Percentiles rank a stretch among this genome's conserved stretches.
Conservation (phyloP, 2,888 invertebrate species). For the Campoplex nolae region DNA sequence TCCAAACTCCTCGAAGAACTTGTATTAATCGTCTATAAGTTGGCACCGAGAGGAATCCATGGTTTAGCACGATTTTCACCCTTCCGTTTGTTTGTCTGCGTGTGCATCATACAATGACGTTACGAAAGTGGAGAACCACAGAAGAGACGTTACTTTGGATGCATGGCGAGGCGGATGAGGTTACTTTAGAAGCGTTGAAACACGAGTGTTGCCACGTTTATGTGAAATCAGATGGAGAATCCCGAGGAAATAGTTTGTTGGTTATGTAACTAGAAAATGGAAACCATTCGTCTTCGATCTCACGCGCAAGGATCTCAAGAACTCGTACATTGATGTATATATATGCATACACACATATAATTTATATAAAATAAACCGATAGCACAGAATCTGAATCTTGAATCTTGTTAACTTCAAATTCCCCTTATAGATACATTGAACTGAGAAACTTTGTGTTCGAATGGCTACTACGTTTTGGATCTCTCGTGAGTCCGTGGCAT, state of each 20-base stretch:
- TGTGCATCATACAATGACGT: slow-evolving; percentile 6
- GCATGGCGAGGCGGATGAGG: background rate
- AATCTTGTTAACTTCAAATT: slow-evolving; percentile 43
- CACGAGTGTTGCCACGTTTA: background rate
- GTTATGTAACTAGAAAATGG: slow-evolving; percentile 64
- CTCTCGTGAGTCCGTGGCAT: slow-evolving; percentile 42
- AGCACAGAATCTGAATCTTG: background rate
- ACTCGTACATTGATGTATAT: background rate
- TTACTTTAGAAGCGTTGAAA: background rate
- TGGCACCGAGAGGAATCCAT: slow-evolving; percentile 72
- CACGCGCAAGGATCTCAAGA: slow-evolving; percentile 22
- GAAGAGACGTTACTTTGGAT: slow-evolving; percentile 27
- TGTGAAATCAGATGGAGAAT: slow-evolving; percentile 52
- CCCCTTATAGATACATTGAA: slow-evolving; percentile 28
- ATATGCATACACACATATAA: background rate
- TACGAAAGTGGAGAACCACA: slow-evolving; percentile 2
- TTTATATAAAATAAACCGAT: background rate
- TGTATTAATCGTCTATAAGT: slow-evolving; percentile 81
- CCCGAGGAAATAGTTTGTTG: slow-evolving; percentile 69
- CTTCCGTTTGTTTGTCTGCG: background rate
- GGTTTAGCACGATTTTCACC: slow-evolving; percentile 33
- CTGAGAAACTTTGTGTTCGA: slow-evolving; percentile 43
- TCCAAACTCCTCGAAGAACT: slow-evolving; percentile 73
- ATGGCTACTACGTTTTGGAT: slow-evolving; percentile 36
- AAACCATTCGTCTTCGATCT: slow-evolving; percentile 59